phyloP scores from a whole-genome alignment of 2,888 invertebrate species.

The Sesamia inferens region DNA sequence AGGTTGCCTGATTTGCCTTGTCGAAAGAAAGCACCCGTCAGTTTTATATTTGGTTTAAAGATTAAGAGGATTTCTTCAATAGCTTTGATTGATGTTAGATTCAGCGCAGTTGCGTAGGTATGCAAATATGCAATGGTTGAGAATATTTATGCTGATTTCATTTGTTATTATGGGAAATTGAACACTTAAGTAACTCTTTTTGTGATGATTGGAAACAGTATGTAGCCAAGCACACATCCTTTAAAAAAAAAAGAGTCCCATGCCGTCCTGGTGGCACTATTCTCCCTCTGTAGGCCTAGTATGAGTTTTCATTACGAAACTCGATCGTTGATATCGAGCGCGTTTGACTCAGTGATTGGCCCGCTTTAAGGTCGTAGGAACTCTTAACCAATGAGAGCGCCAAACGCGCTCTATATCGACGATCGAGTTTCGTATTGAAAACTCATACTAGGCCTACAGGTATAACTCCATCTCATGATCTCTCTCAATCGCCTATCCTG shows the following conservation, averaged over 20 bases:
- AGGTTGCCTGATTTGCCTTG: neutral
- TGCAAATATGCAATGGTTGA: neutral
- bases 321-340: too few relatives aligned
- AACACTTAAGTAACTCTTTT: neutral
- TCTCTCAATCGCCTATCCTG: too few relatives aligned
- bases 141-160: slow-evolving; percentile 21
- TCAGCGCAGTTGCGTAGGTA: neutral
- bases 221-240: neutral
- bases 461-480: neutral
- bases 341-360: too few relatives aligned
- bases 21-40: neutral
- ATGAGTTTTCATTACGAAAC: too few relatives aligned
- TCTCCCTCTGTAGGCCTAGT: too few relatives aligned
- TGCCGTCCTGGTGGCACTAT: neutral
- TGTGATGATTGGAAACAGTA: slow-evolving; percentile 3
- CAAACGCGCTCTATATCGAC: too few relatives aligned
- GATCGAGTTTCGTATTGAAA: too few relatives aligned
- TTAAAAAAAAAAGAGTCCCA: neutral
- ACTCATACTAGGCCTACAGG: too few relatives aligned
- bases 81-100: neutral
- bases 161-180: slow-evolving; percentile 7
- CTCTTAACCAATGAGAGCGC: too few relatives aligned
- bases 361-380: too few relatives aligned
- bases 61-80: neutral
- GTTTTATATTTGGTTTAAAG: neutral